Evolutionary conservation across 2,888 invertebrate genomes (phyloP), one percentile per base, ranked within the genome.

Genomic region (Xylocampa areola): DNA sequence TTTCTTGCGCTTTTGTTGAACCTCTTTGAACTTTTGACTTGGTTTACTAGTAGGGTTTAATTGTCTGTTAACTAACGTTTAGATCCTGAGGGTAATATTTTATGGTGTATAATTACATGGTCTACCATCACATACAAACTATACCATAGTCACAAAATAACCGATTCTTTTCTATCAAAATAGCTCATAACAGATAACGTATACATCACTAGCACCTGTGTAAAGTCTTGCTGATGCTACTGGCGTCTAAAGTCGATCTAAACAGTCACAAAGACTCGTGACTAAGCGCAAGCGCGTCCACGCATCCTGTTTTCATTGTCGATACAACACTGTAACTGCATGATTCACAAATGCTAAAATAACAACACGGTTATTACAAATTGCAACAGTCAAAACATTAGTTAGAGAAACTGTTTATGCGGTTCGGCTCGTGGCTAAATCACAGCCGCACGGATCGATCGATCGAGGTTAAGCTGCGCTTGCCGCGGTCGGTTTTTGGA

Each of bases 221-320:
- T 32, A 36, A 51, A 51, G 47, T 30, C 36, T 17, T 36, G 27
- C 59, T 4, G 14, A 11, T 6, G 44, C 48, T 51, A 51, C 43
- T 39, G 52, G 52, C 62, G n/a, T n/a, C n/a, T n/a, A n/a, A n/a
- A n/a, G n/a, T n/a, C n/a, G n/a, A 63, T 61, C 64, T 65, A 53
- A 59, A 66, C 48, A 52, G 63, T 62, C 71, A 77, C 78, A 75
- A 77, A 75, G 77, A 63, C 25, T 61, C 64, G 66, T 88, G 87
- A 88, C 73, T 88, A 84, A 86, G 72, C 68, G 44, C 48, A 84
- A 86, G 72, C 68, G 44, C 48, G 52, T 36, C 47, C 65, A 57
- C 57, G 77, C 84, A 83, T 84, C 84, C 83, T 81, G 87, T 82
- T 84, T 81, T 80, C 86, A 86, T 87, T 86, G 88, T 86, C 77